A percentile compares a stretch with the other conserved stretches of the same genome.
phyloP scores from a whole-genome alignment of 2,797 vertebrate genomes.

The Falco concolor region DNA sequence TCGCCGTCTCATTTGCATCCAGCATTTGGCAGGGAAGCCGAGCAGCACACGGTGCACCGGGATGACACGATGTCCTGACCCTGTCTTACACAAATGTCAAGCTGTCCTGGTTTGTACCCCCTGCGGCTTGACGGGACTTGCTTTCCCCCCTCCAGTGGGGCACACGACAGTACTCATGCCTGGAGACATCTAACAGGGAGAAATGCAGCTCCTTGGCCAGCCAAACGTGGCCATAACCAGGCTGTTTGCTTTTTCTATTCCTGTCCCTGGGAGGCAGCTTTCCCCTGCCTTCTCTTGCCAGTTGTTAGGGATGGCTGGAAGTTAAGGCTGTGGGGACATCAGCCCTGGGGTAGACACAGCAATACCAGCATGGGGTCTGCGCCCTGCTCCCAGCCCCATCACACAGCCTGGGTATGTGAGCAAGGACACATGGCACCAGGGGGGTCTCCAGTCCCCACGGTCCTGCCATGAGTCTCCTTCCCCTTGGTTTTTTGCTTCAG shows the following conservation, averaged over 20 bases:
- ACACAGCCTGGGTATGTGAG: not conserved
- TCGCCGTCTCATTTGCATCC: not conserved
- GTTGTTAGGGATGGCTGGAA: fast-evolving
- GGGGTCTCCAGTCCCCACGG: not conserved
- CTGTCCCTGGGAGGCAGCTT: not conserved
- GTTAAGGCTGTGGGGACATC: not conserved
- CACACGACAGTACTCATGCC: not conserved
- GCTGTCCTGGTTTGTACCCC: not conserved
- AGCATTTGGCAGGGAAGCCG: not conserved
- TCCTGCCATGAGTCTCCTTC: not conserved
- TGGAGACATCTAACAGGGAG: not conserved
- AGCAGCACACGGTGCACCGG: not conserved
- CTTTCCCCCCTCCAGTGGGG: not conserved
- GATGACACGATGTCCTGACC: not conserved
- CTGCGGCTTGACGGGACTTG: not conserved
- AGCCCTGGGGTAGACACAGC: too few relatives aligned
- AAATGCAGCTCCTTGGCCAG: not conserved
- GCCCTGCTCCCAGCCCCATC: not conserved
- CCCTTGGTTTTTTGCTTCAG: not conserved
- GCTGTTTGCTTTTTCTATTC: not conserved
- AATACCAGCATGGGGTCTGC: fast-evolving
- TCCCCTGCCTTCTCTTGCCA: not conserved
- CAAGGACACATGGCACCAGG: fast-evolving
- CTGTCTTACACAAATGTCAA: not conserved
- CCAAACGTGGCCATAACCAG: not conserved